phyloP scores from a whole-genome alignment of 2,888 invertebrate species.

The Amphipoea lucens region DNA sequence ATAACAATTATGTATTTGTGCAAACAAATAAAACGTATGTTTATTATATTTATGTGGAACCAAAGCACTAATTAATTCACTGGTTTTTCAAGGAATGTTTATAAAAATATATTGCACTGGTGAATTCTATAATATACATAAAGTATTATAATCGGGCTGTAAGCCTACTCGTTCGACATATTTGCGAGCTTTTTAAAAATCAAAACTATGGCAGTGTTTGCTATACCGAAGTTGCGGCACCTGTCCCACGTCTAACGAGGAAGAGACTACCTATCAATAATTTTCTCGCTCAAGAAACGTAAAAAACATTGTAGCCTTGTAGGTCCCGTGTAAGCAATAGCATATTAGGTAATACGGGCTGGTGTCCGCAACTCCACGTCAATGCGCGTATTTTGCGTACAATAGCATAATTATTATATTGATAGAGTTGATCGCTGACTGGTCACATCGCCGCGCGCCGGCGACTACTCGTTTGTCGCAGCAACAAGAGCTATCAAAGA shows the following conservation, averaged over 20 bases:
- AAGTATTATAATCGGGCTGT: neutral
- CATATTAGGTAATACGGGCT: too few species aligned
- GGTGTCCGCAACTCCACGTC: too few species aligned
- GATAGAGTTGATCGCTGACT: too few species aligned
- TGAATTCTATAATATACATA: conserved; percentile 12
- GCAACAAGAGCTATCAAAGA: neutral
- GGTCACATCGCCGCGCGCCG: neutral
- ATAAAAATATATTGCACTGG: conserved; percentile 57
- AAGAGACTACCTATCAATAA: neutral
- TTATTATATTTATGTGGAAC: conserved; percentile 15
- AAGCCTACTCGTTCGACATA: neutral
- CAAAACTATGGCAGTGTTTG: neutral
- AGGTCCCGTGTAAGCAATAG: too few species aligned
- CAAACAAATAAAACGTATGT: conserved; percentile 55
- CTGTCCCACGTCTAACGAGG: neutral
- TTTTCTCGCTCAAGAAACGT: neutral
- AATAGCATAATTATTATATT: too few species aligned
- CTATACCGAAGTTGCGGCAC: neutral
- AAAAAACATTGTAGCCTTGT: neutral
- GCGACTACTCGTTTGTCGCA: neutral
- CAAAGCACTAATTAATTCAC: conserved; percentile 28
- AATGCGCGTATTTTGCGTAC: too few species aligned
- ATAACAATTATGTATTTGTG: conserved; percentile 62
- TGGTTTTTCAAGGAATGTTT: conserved; percentile 50
- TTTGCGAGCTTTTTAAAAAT: too few species aligned